These are phyloP conservation scores for Hylaeus anthracinus DNA, from an alignment of 1,140 invertebrate genomes.

Conservation along the genomic window DNA sequence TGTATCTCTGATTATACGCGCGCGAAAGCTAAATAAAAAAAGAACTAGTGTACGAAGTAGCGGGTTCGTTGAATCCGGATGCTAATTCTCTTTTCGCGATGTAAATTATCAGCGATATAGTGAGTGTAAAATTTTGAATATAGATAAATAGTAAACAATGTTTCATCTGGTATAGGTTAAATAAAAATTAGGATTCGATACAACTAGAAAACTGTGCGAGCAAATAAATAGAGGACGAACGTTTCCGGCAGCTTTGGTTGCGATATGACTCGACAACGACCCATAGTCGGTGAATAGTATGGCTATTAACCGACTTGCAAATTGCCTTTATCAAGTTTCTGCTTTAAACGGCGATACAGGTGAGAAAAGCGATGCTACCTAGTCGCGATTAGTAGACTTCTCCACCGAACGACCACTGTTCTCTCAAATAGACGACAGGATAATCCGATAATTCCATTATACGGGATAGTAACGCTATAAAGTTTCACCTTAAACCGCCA, in stretches of 20 bases:
- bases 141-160: too few species aligned
- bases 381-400: constrained; percentile 51
- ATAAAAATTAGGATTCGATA: too few species aligned
- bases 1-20: background rate
- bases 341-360: constrained; percentile 41
- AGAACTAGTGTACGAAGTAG: too few species aligned
- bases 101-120: too few species aligned
- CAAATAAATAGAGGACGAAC: too few species aligned
- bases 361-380: constrained; percentile 12
- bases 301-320: constrained; percentile 25
- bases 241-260: too few species aligned
- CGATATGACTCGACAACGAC: constrained; percentile 38
- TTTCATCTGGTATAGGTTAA: too few species aligned
- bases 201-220: too few species aligned
- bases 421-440: constrained; percentile 36
- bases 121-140: too few species aligned
- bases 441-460: constrained; percentile 65
- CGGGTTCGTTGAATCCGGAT: too few species aligned
- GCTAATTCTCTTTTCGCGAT: too few species aligned
- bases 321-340: constrained; percentile 64
- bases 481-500: constrained; percentile 55
- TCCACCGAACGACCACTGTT: constrained; percentile 10
- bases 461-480: constrained; percentile 57
- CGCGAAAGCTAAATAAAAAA: too few species aligned
- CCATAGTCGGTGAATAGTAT: background rate